Evolutionary conservation across 2,113 vertebrate species (phyloP), one percentile per base, ranked within the genome.

Genomic region (Brienomyrus brachyistius): DNA sequence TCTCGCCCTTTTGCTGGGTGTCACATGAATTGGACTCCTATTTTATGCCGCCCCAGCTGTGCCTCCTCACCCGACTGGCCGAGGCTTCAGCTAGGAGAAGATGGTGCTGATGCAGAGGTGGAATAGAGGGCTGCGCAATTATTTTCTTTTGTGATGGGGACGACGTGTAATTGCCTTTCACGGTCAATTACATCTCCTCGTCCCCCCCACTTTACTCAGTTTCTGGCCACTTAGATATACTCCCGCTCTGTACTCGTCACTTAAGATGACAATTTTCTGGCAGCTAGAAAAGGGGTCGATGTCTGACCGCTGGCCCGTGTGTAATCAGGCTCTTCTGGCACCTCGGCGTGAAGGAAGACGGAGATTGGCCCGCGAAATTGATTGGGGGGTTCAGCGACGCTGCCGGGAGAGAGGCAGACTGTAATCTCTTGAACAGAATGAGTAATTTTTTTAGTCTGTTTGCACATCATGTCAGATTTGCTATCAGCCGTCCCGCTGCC

Each of bases 91-190:
- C 31, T 35, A 35, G 35, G 74, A 80, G 35, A 80, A 43, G 35
- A 35, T 47, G 51, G 43, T 66, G 80, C 54, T 85, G 89, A 89
- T 85, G 56, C 43, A 84, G 43, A n/a, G 84, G 88, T 51, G 50
- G 74, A 82, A 51, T 45, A 45, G 27, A 86, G 80, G 40, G 21
- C 52, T 86, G 82, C 70, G 45, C 52, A 62, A 66, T 86, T 86
- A 62, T 89, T 89, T 88, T 66, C 87, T n/a, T 86, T 86, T 89
- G 82, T 89, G 82, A 83, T 15, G 45, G 82, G 56, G 54, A 59
- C 6, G 52, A 70, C 40, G 82, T 19, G 80, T 89, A 89, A 89
- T 89, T 89, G 47, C 40, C 80, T 89, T 89, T 89, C 80, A 89
- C 82, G 56, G 52, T 31, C 80, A 82, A 86, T 89, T 89, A 89